Evolutionary conservation across 2,797 vertebrate species (phyloP).

Genomic region (Alouatta caraya): DNA sequence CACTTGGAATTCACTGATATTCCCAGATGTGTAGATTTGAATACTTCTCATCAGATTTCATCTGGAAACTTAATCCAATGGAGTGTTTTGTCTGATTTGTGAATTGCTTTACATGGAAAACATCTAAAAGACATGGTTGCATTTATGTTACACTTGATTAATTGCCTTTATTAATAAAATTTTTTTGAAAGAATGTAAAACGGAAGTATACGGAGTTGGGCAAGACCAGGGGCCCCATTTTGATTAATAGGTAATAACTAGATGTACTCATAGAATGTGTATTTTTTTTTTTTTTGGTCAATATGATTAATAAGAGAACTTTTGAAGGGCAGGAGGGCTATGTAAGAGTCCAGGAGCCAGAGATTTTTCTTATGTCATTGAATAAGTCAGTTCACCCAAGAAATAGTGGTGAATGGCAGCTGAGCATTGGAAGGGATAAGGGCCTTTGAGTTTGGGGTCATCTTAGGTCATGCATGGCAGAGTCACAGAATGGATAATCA

Average conservation of each 20-base stretch:
- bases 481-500: neutral
- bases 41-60: neutral
- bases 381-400: neutral
- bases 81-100: neutral
- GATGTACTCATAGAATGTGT: too few species aligned
- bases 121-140: neutral
- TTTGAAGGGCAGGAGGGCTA: constrained; percentile 32
- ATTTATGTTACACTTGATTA: neutral
- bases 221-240: neutral
- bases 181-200: neutral
- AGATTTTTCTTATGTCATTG: neutral
- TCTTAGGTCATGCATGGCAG: neutral
- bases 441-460: neutral
- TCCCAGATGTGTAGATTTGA: neutral
- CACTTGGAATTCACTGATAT: neutral
- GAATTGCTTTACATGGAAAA: neutral
- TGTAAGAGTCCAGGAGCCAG: neutral
- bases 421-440: neutral
- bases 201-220: neutral
- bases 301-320: neutral
- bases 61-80: neutral
- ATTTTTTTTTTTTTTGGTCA: neutral
- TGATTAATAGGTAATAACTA: neutral
- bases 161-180: neutral
- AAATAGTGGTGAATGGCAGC: neutral